A percentile compares a stretch with the other conserved stretches of the same genome.
phyloP scores from a whole-genome alignment of 2,113 vertebrate species.

The Willisornis vidua region DNA sequence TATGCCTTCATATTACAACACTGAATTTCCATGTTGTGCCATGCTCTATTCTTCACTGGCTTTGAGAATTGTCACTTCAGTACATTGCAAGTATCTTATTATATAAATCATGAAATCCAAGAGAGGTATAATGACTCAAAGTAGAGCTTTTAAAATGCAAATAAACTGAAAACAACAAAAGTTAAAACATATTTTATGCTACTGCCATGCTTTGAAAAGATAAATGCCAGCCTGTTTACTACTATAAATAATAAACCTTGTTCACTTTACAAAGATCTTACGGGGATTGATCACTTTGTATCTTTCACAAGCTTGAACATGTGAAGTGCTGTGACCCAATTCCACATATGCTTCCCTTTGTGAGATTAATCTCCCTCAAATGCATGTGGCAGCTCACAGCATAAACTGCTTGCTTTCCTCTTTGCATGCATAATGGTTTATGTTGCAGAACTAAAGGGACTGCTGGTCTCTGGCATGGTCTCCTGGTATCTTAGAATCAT shows the following conservation, averaged over 20 bases:
- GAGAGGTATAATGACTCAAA: not conserved
- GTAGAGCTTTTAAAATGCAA: slow-evolving; percentile 2
- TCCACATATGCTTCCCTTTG: slow-evolving; percentile 4
- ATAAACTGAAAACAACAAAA: not conserved
- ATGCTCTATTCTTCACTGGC: not conserved
- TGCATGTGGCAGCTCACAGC: not conserved
- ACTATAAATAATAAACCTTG: slow-evolving; percentile 16
- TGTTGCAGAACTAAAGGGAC: not conserved
- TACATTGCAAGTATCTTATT: not conserved
- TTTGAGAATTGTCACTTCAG: not conserved
- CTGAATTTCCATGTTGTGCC: not conserved
- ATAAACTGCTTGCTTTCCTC: not conserved
- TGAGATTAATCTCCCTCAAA: slow-evolving; percentile 20
- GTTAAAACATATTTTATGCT: not conserved
- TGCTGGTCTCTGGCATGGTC: not conserved
- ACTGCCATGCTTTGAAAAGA: not conserved
- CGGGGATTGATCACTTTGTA: not conserved
- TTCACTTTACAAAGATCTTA: slow-evolving; percentile 1
- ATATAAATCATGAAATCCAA: not conserved
- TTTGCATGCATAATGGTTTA: not conserved
- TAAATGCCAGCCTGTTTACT: slow-evolving; percentile 12
- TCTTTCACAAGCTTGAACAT: not conserved
- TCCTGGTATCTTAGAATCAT: not conserved
- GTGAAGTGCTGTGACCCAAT: slow-evolving; percentile 2
- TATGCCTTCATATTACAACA: not conserved